These are phyloP conservation scores for Lepidocyrtoides sp. DNA, from an alignment of 2,888 invertebrate species.

Conservation along the genomic window DNA sequence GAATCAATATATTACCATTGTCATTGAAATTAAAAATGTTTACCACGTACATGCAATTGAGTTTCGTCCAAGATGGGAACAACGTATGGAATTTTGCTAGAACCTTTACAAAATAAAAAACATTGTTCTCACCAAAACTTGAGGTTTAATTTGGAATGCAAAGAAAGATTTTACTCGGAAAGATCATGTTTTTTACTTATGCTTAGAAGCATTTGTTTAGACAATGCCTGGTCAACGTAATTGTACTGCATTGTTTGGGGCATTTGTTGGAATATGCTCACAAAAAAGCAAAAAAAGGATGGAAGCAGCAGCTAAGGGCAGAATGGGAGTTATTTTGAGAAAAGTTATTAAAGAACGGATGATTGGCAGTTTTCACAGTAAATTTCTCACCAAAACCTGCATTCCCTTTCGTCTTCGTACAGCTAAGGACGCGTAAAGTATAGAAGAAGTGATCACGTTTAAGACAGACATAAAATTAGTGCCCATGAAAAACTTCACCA, in stretches of 20 bases:
- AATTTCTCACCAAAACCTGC: constrained; percentile 61
- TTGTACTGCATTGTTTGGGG: constrained; percentile 70
- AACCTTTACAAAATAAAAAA: too few relatives aligned
- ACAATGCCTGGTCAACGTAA: constrained; percentile 49
- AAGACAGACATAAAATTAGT: constrained; percentile 52
- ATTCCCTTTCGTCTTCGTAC: constrained; percentile 66
- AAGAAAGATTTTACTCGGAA: too few relatives aligned
- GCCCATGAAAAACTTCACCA: constrained; percentile 40
- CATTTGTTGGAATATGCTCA: constrained; percentile 74
- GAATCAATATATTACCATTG: too few relatives aligned
- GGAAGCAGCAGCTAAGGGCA: constrained; percentile 63
- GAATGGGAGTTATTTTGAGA: neutral
- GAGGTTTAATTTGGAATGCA: too few relatives aligned
- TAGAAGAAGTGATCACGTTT: constrained; percentile 45
- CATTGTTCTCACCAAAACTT: too few relatives aligned
- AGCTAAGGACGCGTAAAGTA: constrained; percentile 32
- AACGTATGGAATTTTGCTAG: too few relatives aligned
- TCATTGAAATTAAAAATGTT: neutral
- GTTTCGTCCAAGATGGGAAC: constrained; percentile 73
- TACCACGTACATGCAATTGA: constrained; percentile 63
- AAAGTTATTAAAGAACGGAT: too few relatives aligned
- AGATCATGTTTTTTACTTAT: neutral
- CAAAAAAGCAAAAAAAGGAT: constrained; percentile 75
- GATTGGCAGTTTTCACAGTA: neutral
- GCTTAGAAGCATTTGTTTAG: constrained; percentile 56